Conservation (phyloP, 2,113 vertebrate species). For the Triplophysa siluroides region DNA sequence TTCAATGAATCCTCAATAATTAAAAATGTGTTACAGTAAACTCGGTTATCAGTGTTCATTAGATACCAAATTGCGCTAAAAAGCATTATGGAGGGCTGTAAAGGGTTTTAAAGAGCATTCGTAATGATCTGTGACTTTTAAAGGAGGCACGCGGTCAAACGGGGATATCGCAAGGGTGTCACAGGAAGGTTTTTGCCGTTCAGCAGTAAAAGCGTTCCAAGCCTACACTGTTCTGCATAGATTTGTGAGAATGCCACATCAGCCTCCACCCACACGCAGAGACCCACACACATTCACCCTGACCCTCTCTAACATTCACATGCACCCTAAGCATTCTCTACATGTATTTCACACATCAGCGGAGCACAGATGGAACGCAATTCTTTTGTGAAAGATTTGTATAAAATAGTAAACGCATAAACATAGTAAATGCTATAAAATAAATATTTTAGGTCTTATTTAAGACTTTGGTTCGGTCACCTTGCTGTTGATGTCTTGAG, state of each 20-base stretch:
- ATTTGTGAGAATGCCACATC: slow-evolving; percentile 46
- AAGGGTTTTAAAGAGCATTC: slow-evolving; percentile 25
- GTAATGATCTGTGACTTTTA: slow-evolving; percentile 38
- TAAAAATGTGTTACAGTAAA: not conserved
- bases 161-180: slow-evolving; percentile 66
- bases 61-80: slow-evolving; percentile 33
- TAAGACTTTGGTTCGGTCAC: too few species aligned
- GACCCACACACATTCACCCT: slow-evolving; percentile 32
- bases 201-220: not conserved
- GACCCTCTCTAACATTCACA: slow-evolving; percentile 7
- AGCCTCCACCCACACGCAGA: slow-evolving; percentile 30
- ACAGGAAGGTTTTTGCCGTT: slow-evolving; percentile 45
- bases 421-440: not conserved
- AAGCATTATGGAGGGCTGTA: slow-evolving; percentile 24
- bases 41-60: slow-evolving; percentile 31
- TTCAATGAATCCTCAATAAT: not conserved
- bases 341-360: slow-evolving; percentile 32
- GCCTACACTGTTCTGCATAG: slow-evolving; percentile 24
- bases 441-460: too few species aligned
- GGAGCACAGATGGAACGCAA: slow-evolving; percentile 32
- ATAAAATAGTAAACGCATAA: not conserved
- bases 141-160: slow-evolving; percentile 33
- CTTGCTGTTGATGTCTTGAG: too few species aligned
- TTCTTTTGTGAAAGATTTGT: not conserved
- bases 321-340: slow-evolving; percentile 15